Conservation (phyloP, 2,888 invertebrate species). For the Leucophenga maculata region DNA sequence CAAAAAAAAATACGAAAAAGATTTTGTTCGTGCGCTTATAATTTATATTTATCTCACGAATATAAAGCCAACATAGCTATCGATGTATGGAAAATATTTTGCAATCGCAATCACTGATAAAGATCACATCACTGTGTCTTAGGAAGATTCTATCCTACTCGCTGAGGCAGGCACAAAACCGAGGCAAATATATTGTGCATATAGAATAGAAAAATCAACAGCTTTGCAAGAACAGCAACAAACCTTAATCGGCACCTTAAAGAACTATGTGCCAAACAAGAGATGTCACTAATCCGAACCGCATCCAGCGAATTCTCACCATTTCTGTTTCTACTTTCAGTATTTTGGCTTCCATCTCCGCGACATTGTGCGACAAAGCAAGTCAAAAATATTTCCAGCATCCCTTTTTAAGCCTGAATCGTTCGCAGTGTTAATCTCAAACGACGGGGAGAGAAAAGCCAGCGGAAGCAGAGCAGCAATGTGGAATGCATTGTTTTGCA, state of each 20-base stretch:
- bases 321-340: slow-evolving; percentile 49
- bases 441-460: slow-evolving; percentile 7
- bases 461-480: slow-evolving; percentile 46
- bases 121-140: background rate
- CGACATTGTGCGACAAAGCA: slow-evolving; percentile 31
- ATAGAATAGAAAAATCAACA: background rate
- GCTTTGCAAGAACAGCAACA: background rate
- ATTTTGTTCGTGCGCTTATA: background rate
- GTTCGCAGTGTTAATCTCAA: background rate
- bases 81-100: slow-evolving; percentile 13
- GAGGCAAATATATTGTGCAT: background rate
- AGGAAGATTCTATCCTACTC: background rate
- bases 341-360: slow-evolving; percentile 40
- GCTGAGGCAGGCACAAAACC: background rate
- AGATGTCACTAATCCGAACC: slow-evolving; percentile 28
- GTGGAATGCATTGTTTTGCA: slow-evolving; percentile 2
- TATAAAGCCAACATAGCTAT: slow-evolving; percentile 2
- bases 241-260: background rate
- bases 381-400: slow-evolving; percentile 57
- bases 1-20: background rate
- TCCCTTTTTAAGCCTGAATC: slow-evolving; percentile 62
- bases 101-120: slow-evolving; percentile 6
- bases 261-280: background rate
- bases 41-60: slow-evolving; percentile 20
- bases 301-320: slow-evolving; percentile 45